Percentiles rank a stretch among this genome's conserved stretches.
Conservation (phyloP, 2,888 invertebrate species). For the Aquatica leii region DNA sequence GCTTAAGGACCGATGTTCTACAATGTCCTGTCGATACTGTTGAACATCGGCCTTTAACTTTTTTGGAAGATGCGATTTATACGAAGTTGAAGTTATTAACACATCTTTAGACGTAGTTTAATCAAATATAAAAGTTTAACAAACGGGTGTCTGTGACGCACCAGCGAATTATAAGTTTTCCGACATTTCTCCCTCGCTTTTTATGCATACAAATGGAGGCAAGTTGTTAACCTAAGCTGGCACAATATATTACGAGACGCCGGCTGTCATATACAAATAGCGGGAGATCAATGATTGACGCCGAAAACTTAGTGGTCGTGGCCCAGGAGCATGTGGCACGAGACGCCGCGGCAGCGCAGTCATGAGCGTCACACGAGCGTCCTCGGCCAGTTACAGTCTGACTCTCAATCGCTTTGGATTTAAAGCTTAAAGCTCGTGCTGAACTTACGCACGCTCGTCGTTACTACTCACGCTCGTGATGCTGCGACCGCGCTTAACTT, state of each 20-base stretch:
- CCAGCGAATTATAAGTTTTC: constrained; percentile 35
- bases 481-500: constrained; percentile 33
- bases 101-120: constrained; percentile 32
- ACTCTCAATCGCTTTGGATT: constrained; percentile 46
- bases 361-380: constrained; percentile 47
- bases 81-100: constrained; percentile 38
- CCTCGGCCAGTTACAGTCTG: constrained; percentile 55
- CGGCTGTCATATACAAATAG: constrained; percentile 54
- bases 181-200: constrained; percentile 37
- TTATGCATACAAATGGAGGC: constrained; percentile 44
- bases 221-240: constrained; percentile 44
- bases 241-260: constrained; percentile 45
- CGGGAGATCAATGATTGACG: constrained; percentile 56
- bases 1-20: constrained; percentile 41
- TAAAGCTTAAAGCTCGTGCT: constrained; percentile 32
- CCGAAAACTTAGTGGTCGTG: constrained; percentile 44
- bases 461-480: constrained; percentile 38
- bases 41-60: too few species aligned
- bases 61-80: too few species aligned
- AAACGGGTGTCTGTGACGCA: constrained; percentile 36
- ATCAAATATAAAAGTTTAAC: constrained; percentile 33
- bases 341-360: constrained; percentile 54
- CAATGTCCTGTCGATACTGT: constrained; percentile 19
- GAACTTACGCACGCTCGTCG: constrained; percentile 31
- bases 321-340: constrained; percentile 52